phyloP scores from a whole-genome alignment of 1,140 invertebrate genomes.

The Phthorimaea operculella region DNA sequence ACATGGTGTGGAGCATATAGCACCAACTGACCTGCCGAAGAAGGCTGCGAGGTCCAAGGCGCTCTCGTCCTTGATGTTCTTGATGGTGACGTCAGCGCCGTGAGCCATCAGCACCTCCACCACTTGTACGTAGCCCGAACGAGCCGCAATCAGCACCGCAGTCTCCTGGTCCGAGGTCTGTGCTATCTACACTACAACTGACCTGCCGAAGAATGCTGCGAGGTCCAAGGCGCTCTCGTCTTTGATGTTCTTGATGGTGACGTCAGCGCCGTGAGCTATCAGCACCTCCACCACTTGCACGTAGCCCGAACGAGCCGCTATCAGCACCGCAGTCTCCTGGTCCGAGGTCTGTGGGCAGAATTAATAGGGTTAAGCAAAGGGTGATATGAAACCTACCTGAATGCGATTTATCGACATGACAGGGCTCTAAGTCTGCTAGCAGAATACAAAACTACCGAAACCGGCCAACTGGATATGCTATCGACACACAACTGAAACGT shows the following conservation, averaged over 20 bases:
- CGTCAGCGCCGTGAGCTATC: slow-evolving; percentile 88
- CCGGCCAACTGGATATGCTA: too few relatives aligned
- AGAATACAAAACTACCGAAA: too few relatives aligned
- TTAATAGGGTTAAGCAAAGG: not conserved
- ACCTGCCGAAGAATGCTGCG: slow-evolving; percentile 92
- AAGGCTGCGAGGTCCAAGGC: slow-evolving; percentile 94
- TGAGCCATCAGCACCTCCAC: slow-evolving; percentile 86
- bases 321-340: slow-evolving; percentile 93
- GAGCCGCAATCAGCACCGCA: slow-evolving; percentile 92
- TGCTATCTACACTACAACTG: not conserved
- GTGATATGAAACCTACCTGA: too few relatives aligned
- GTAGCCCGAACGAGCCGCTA: slow-evolving; percentile 95
- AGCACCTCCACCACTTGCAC: slow-evolving; percentile 88
- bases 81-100: slow-evolving; percentile 89
- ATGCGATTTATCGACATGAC: too few relatives aligned
- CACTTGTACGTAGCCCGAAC: slow-evolving; percentile 93
- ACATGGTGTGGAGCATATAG: too few relatives aligned
- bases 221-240: slow-evolving; percentile 94
- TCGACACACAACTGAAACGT: too few relatives aligned
- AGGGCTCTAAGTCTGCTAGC: too few relatives aligned
- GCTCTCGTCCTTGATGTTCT: slow-evolving; percentile 90
- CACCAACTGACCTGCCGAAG: slow-evolving; percentile 77
- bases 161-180: slow-evolving; percentile 95
- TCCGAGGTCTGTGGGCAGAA: slow-evolving; percentile 80
- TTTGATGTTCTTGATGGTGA: slow-evolving; percentile 86